Percentiles rank a stretch among this genome's conserved stretches.
phyloP scores from a whole-genome alignment of 2,113 vertebrate species.

The Sinocyclocheilus anophthalmus region DNA sequence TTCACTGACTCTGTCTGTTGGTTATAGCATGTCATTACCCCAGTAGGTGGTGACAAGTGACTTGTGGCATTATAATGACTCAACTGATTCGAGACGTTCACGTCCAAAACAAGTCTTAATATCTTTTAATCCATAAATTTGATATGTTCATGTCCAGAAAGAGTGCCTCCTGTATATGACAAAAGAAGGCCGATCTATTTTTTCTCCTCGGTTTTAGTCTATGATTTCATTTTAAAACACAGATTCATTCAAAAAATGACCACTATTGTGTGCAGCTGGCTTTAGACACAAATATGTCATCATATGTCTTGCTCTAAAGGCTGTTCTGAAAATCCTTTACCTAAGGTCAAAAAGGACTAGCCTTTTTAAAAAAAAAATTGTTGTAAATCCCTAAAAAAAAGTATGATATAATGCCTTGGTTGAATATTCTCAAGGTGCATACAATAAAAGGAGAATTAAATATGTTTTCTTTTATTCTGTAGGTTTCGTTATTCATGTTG shows the following conservation, averaged over 20 bases:
- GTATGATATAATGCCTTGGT: too few relatives aligned
- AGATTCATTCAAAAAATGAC: too few relatives aligned
- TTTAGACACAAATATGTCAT: not conserved
- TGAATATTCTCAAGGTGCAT: not conserved
- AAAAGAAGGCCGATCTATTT: not conserved
- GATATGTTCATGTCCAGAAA: too few relatives aligned
- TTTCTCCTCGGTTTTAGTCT: not conserved
- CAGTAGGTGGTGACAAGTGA: not conserved
- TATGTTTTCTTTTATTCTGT: not conserved
- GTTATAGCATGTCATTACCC: not conserved
- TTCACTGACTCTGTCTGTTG: not conserved
- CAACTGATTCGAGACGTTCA: not conserved
- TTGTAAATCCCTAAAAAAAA: too few relatives aligned
- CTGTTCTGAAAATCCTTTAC: too few relatives aligned
- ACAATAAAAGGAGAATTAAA: not conserved
- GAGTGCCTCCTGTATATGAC: not conserved
- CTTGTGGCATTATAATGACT: not conserved
- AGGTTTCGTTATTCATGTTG: not conserved
- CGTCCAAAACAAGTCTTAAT: not conserved
- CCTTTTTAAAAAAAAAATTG: too few relatives aligned
- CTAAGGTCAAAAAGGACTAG: too few relatives aligned
- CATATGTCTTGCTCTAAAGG: not conserved
- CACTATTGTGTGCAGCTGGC: not conserved
- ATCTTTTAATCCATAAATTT: not conserved
- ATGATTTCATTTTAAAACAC: not conserved